Evolutionary conservation across 2,888 invertebrate species (phyloP), one percentile per base, ranked within the genome.

Genomic region (Geophilus truncorum): DNA sequence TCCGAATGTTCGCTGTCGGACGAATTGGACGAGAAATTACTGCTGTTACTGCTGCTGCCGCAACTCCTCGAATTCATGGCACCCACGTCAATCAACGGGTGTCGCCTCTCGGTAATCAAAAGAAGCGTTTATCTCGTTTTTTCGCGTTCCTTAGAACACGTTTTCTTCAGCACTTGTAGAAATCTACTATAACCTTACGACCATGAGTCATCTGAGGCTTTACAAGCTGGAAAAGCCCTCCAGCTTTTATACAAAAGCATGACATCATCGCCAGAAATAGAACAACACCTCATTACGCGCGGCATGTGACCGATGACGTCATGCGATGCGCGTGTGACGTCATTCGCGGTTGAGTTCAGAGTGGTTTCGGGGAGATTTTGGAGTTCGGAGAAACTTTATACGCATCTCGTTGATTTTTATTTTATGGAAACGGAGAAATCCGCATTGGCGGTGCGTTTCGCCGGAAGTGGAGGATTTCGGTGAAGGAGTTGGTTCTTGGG

Each of bases 221-320:
- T 23, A 32, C 70, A 80, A 75, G 57, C 21, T 34, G 80, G 80
- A 70, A 80, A 80, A 80, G 80, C 80, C 80, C 80, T 75, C n/a
- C 75, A 57, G 45, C 70, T 70, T 80, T 80, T 80, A 70, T 32
- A 70, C 62, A 62, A 80, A 80, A 80, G 80, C 75, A 75, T 62
- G 80, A 80, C 34, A 34, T 75, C 80, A 80, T 80, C 80, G 70
- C 70, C 75, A 75, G 30, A 34, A 80, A 70, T 80, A 80, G 80
- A 28, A 34, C 1, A 30, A 30, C 28, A 80, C 75, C 80, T 80
- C 80, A 80, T 34, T 70, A 28, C 57, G 32, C 5, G 10, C n/a
- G n/a, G n/a, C n/a, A n/a, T n/a, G n/a, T n/a, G n/a, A n/a, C 70
- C 12, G 12, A 25, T 18, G 57, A 80, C 34, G 80, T 80, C 70